Conservation (phyloP, 2,797 vertebrate genomes). For the Lophotriccus pileatus region DNA sequence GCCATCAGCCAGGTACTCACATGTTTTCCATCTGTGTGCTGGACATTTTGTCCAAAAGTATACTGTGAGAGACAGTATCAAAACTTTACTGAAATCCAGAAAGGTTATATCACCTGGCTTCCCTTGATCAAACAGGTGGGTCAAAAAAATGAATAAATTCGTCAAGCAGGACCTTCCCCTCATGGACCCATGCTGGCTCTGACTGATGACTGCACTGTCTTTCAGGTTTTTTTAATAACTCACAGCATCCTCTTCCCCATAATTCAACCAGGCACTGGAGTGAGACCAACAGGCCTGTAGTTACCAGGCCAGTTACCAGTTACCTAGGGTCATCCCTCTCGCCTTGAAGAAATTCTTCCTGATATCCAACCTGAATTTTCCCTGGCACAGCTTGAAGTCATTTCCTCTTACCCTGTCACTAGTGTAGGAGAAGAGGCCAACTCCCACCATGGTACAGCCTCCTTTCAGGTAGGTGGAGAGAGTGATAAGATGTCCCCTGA, state of each 20-base stretch:
- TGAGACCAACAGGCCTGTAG: background rate
- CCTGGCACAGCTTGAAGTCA: background rate
- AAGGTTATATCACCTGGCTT: background rate
- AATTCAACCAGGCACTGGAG: background rate
- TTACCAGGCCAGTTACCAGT: no score
- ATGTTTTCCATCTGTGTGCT: background rate
- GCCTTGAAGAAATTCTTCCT: background rate
- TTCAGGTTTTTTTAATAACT: background rate
- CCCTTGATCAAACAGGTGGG: background rate
- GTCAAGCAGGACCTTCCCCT: background rate
- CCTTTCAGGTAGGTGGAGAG: background rate
- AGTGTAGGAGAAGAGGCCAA: background rate
- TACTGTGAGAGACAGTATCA: background rate
- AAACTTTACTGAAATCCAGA: background rate
- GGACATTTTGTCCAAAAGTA: background rate
- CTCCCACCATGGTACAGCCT: background rate
- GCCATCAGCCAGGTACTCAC: rapidly evolving
- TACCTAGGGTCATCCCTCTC: background rate
- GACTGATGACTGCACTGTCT: background rate
- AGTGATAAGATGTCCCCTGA: background rate
- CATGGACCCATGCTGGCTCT: background rate
- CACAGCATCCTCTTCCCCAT: background rate
- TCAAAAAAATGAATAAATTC: background rate
- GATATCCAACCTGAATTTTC: background rate
- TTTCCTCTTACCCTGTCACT: background rate